Conservation (phyloP, 2,888 invertebrate genomes). For the Tiliacea citrago region DNA sequence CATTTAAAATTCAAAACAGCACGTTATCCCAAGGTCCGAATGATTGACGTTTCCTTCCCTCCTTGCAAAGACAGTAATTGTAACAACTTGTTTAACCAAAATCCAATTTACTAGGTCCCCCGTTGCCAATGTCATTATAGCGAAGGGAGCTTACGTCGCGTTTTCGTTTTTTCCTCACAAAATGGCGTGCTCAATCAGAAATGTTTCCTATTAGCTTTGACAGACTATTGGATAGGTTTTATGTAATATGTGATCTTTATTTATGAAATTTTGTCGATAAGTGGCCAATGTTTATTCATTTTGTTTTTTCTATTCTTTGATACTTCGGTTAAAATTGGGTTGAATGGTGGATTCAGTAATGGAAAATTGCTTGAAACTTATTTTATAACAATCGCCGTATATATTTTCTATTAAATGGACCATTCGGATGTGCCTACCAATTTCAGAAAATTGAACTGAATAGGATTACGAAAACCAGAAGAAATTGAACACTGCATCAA, state of each 20-base stretch:
- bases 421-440: neutral
- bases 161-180: constrained; percentile 56
- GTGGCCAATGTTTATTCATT: constrained; percentile 27
- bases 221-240: constrained; percentile 46
- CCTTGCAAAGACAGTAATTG: constrained; percentile 66
- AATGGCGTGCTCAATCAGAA: constrained; percentile 70
- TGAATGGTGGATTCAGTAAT: neutral
- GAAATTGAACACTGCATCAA: neutral
- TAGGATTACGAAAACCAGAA: neutral
- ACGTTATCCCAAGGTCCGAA: constrained; percentile 10
- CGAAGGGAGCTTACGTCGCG: constrained; percentile 61
- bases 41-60: constrained; percentile 38
- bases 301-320: neutral
- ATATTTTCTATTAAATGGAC: neutral
- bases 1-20: constrained; percentile 17
- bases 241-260: constrained; percentile 41
- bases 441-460: neutral
- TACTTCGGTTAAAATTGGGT: neutral
- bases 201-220: constrained; percentile 67
- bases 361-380: neutral
- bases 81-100: constrained; percentile 84
- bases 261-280: constrained; percentile 24
- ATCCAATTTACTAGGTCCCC: constrained; percentile 81
- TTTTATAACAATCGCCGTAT: neutral
- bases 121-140: constrained; percentile 70